These are phyloP conservation scores for Sapayoa aenigma DNA, from an alignment of 2,113 vertebrate genomes.

Conservation along the genomic window DNA sequence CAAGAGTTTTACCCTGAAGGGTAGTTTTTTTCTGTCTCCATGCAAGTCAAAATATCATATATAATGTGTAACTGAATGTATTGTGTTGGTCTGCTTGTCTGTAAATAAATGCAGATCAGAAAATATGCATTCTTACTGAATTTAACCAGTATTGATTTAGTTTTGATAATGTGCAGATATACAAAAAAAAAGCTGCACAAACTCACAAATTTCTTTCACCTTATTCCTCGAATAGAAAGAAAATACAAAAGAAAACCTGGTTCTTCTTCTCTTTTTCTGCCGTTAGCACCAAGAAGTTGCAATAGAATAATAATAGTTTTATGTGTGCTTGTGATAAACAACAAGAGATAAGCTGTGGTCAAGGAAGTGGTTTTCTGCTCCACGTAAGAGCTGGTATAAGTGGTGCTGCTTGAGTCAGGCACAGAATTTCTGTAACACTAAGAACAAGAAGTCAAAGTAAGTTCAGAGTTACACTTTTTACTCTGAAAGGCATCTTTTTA, in stretches of 20 bases:
- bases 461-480: neutral
- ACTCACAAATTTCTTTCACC: neutral
- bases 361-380: slow-evolving; percentile 58
- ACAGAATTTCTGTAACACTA: neutral
- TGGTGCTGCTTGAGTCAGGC: neutral
- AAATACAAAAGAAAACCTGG: neutral
- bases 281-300: neutral
- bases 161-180: neutral
- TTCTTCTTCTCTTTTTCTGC: slow-evolving; percentile 23
- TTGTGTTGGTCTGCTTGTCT: neutral
- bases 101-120: neutral
- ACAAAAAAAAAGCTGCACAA: neutral
- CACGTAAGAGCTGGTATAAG: neutral
- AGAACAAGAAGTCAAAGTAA: slow-evolving; percentile 61
- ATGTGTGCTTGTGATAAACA: slow-evolving; percentile 35
- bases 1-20: neutral
- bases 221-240: neutral
- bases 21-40: neutral
- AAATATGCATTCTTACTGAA: neutral
- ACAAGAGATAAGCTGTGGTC: slow-evolving; percentile 27
- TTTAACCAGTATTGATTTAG: neutral
- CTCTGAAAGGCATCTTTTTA: neutral
- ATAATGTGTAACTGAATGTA: neutral
- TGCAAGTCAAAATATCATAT: neutral
- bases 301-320: neutral